Base-by-base conservation (phyloP, 2,888 invertebrate genomes). In the Cephus rjabovi region DNA sequence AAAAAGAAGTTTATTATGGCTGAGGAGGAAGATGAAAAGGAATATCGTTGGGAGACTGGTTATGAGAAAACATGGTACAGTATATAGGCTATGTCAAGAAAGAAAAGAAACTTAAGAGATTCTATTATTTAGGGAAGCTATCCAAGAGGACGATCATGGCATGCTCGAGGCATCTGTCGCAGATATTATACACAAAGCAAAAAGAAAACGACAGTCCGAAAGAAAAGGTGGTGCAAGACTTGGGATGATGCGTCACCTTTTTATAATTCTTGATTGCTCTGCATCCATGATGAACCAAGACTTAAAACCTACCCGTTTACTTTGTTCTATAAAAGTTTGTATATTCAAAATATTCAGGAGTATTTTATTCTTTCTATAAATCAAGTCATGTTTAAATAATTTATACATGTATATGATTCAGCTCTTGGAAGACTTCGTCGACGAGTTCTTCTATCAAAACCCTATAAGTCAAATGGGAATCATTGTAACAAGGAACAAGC, bases 241-340 rank as follows among this genome's bases (percentile, higher is more conserved):
- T 56, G 99, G 99, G 69, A 99, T 99, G 98, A 99, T 99, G 99
- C 94, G 99, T 75, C 99, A 99, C 92, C 92, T 99, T 77, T 97
- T 96, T 89, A 92, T 99, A 3, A 95, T 99, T 34, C 92, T 99
- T 4, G 99, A 99, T 91, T 96, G 97, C 90, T 99, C 99, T 0
- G 96, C 97, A 88, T 95, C 98, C 1, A 99, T 99, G 99, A 94
- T 95, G 69, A 96, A 96, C 85, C 98, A 98, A 89, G 99, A 99
- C 92, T 93, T 99, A 75, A 99, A 98, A 92, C 99, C 99, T 0
- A 97, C 97, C 4, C 93, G 99, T 82, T 95, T 98, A 82, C 89
- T 97, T 4, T 97, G 98, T 87, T 95, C 97, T 6, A 90, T 97
- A 3, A 98, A 98, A 94, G 97, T 98, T 90, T 76, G 77, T 82